A percentile compares a stretch with the other conserved stretches of the same genome.
These are phyloP conservation scores for Matsumurasca onukii DNA, from an alignment of 1,140 invertebrate genomes.

Conservation along the genomic window DNA sequence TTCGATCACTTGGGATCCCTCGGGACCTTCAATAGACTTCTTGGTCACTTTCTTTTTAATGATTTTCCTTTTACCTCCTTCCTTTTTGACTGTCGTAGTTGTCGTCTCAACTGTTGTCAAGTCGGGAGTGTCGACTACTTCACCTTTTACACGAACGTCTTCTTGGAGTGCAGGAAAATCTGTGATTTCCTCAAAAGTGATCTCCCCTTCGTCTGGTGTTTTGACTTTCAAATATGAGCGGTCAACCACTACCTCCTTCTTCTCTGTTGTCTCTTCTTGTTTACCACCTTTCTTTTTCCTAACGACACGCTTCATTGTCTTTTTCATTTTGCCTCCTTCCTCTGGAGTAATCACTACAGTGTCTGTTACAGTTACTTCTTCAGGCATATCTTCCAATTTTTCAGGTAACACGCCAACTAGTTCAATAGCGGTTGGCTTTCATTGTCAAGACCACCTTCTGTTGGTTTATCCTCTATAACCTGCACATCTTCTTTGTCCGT, in stretches of 20 bases:
- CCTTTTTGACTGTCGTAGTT: slow-evolving; percentile 28
- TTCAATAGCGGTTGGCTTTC: slow-evolving; percentile 34
- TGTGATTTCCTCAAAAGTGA: slow-evolving; percentile 12
- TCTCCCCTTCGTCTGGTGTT: slow-evolving; percentile 31
- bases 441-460: slow-evolving; percentile 31
- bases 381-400: slow-evolving; percentile 23
- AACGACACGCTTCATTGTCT: slow-evolving; percentile 38
- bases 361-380: slow-evolving; percentile 31
- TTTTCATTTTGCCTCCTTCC: slow-evolving; percentile 37
- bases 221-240: background rate
- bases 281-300: slow-evolving; percentile 34
- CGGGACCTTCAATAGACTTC: slow-evolving; percentile 36
- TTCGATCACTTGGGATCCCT: slow-evolving; percentile 42
- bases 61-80: slow-evolving; percentile 45
- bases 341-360: slow-evolving; percentile 40
- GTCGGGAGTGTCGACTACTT: slow-evolving; percentile 9
- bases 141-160: slow-evolving; percentile 26
- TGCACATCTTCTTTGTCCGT: slow-evolving; percentile 41
- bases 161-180: slow-evolving; percentile 31
- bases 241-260: background rate
- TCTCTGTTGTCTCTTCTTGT: slow-evolving; percentile 25
- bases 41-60: slow-evolving; percentile 42
- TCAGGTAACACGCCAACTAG: slow-evolving; percentile 33
- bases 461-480: slow-evolving; percentile 38
- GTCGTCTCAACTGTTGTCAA: slow-evolving; percentile 39